A percentile compares a stretch with the other conserved stretches of the same genome.
Conservation (phyloP, 2,888 invertebrate species). For the Lamellibrachia satsuma region DNA sequence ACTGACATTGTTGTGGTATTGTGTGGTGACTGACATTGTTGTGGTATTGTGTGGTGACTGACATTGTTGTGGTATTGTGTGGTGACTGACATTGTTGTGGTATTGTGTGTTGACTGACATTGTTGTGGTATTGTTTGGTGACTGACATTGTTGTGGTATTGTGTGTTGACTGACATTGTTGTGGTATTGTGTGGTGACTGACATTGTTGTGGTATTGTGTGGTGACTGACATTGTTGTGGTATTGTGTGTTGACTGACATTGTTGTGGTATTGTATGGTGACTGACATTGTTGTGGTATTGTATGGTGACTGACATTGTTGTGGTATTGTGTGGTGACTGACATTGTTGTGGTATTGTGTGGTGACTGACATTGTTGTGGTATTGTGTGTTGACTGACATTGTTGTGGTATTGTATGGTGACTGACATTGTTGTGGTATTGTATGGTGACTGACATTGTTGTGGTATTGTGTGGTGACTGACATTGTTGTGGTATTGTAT, state of each 20-base stretch:
- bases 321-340: background rate
- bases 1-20: background rate
- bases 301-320: background rate
- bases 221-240: background rate
- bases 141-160: background rate
- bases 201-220: background rate
- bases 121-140: background rate
- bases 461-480: background rate
- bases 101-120: background rate
- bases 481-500: background rate
- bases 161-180: no score
- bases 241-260: background rate
- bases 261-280: background rate
- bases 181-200: background rate
- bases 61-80: background rate
- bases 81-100: background rate
- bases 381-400: background rate
- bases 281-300: background rate
- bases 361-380: background rate
- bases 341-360: background rate
- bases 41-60: background rate
- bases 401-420: background rate
- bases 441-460: background rate
- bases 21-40: background rate
- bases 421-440: background rate